Evolutionary conservation across 2,797 vertebrate species (phyloP).

Genomic region (Rhinichthys osculus): DNA sequence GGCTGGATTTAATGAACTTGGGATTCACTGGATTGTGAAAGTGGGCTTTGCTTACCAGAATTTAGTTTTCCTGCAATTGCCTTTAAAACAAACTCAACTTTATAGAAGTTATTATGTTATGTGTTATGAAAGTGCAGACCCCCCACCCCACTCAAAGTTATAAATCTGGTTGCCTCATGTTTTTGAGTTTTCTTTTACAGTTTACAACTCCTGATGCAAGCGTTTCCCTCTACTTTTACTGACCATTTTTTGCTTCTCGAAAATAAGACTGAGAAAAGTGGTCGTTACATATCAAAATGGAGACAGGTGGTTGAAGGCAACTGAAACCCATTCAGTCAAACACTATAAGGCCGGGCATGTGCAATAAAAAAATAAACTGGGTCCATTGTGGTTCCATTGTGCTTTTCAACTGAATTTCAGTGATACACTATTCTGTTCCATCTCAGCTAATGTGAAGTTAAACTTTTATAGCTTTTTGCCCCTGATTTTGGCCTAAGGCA

Average conservation of each 20-base stretch:
- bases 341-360: too few relatives aligned
- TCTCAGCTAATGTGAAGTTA: not conserved
- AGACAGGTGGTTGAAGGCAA: not conserved
- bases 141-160: not conserved
- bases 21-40: not conserved
- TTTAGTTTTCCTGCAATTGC: not conserved
- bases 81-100: not conserved
- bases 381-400: not conserved
- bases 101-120: not conserved
- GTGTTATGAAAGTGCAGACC: not conserved
- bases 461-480: not conserved
- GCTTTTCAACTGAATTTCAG: not conserved
- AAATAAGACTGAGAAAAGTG: not conserved
- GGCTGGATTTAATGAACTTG: not conserved
- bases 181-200: not conserved
- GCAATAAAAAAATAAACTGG: not conserved
- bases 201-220: not conserved
- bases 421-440: not conserved
- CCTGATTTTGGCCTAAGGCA: constrained; percentile 1
- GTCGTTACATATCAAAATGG: not conserved
- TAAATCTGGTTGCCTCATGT: not conserved
- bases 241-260: not conserved
- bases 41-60: not conserved
- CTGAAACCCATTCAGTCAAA: not conserved
- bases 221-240: not conserved